A percentile compares a stretch with the other conserved stretches of the same genome.
phyloP scores from a whole-genome alignment of 2,797 vertebrate species.

The Gallinago nigripennis region DNA sequence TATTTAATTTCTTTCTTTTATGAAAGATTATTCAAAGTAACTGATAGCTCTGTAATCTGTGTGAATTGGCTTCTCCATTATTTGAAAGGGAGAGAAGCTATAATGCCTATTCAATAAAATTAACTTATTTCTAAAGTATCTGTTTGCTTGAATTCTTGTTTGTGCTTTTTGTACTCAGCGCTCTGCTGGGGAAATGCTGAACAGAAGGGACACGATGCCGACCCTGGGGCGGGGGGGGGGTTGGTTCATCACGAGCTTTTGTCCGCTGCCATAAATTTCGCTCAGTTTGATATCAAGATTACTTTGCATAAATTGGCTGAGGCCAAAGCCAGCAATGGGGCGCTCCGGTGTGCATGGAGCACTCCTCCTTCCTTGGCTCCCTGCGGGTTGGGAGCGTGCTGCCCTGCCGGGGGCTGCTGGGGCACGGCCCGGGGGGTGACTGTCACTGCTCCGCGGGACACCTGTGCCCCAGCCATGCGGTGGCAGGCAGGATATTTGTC shows the following conservation, averaged over 20 bases:
- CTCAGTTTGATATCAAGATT: not conserved
- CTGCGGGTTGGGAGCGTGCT: not conserved
- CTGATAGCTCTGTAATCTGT: constrained; percentile 76
- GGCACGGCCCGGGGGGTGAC: not conserved
- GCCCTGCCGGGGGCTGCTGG: accelerated
- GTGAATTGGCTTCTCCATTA: constrained; percentile 73
- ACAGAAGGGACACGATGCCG: not conserved
- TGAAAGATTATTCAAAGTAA: constrained; percentile 78
- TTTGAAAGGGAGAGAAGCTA: constrained; percentile 73
- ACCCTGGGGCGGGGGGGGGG: no score
- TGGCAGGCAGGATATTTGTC: not conserved
- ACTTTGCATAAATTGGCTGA: not conserved
- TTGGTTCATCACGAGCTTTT: not conserved
- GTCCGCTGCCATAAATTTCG: not conserved
- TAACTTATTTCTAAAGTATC: constrained; percentile 75
- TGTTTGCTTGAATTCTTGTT: constrained; percentile 28
- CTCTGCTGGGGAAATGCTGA: not conserved
- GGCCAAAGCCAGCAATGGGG: not conserved
- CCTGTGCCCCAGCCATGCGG: not conserved
- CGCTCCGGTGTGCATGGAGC: not conserved
- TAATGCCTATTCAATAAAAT: constrained; percentile 77
- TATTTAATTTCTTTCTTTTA: constrained; percentile 81
- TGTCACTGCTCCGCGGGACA: not conserved
- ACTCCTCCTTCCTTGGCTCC: not conserved
- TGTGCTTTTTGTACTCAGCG: not conserved